These are phyloP conservation scores for Crocidura indochinensis DNA, from an alignment of 2,797 vertebrate species.

Conservation along the genomic window DNA sequence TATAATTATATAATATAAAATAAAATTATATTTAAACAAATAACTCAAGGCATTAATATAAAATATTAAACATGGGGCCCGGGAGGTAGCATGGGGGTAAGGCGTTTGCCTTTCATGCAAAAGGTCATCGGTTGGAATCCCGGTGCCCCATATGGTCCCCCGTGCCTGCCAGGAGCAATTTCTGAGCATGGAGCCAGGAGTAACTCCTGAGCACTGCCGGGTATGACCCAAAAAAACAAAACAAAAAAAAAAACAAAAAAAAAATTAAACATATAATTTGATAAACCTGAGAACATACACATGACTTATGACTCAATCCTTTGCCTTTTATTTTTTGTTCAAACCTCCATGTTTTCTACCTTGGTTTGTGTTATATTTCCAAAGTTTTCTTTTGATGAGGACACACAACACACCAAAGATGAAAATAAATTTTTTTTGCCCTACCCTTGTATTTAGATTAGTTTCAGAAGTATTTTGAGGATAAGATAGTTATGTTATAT, in stretches of 20 bases:
- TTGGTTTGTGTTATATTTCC: slow-evolving; percentile 8
- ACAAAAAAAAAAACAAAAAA: too few species aligned
- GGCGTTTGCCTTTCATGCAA: too few species aligned
- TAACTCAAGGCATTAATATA: neutral
- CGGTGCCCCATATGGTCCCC: too few species aligned
- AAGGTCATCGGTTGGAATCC: too few species aligned
- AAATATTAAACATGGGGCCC: neutral
- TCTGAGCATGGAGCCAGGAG: too few species aligned
- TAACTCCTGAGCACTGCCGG: too few species aligned
- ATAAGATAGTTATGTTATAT: slow-evolving; percentile 43
- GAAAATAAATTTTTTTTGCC: neutral
- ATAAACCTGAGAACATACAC: neutral
- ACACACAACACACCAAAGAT: slow-evolving; percentile 23
- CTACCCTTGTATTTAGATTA: neutral
- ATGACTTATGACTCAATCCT: neutral
- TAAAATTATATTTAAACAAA: slow-evolving; percentile 13
- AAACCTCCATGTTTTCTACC: neutral
- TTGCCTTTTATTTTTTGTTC: neutral
- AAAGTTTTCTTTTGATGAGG: slow-evolving; percentile 51
- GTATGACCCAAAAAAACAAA: too few species aligned
- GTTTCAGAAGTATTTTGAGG: slow-evolving; percentile 30
- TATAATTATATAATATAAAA: too few species aligned
- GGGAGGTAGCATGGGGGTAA: too few species aligned
- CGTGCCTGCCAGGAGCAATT: too few species aligned
- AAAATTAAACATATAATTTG: neutral